Conservation (phyloP, 2,888 invertebrate species). For the Leptopterna dolabrata region DNA sequence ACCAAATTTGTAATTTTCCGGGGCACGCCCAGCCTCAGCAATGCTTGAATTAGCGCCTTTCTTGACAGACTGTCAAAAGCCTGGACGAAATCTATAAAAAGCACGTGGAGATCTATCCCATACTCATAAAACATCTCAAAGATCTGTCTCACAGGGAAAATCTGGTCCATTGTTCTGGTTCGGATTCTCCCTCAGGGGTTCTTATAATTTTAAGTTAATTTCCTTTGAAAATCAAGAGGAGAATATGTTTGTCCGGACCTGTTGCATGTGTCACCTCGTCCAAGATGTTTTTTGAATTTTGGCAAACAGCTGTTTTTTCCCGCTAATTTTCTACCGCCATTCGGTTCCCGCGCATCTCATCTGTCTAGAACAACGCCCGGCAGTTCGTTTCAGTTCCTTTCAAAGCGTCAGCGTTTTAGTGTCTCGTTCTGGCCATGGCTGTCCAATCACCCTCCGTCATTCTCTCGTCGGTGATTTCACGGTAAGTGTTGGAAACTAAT, state of each 20-base stretch:
- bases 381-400: too few relatives aligned
- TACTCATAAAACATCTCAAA: too few relatives aligned
- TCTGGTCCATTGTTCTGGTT: not conserved
- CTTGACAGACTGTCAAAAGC: too few relatives aligned
- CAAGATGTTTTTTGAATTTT: too few relatives aligned
- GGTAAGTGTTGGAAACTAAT: not conserved
- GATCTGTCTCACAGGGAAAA: too few relatives aligned
- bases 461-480: not conserved
- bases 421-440: not conserved
- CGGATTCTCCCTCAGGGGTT: not conserved
- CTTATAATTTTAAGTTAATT: not conserved
- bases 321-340: not conserved
- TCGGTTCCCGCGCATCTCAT: not conserved
- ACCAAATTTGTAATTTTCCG: too few relatives aligned
- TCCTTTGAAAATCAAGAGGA: not conserved
- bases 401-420: not conserved
- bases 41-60: too few relatives aligned
- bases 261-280: not conserved
- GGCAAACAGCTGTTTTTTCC: not conserved
- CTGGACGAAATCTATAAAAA: too few relatives aligned
- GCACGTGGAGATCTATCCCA: too few relatives aligned
- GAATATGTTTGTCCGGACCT: not conserved
- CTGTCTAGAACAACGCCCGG: not conserved
- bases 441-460: not conserved
- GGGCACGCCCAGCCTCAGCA: too few relatives aligned